Conservation (phyloP, 2,888 invertebrate species). For the Andrena flavipes region DNA sequence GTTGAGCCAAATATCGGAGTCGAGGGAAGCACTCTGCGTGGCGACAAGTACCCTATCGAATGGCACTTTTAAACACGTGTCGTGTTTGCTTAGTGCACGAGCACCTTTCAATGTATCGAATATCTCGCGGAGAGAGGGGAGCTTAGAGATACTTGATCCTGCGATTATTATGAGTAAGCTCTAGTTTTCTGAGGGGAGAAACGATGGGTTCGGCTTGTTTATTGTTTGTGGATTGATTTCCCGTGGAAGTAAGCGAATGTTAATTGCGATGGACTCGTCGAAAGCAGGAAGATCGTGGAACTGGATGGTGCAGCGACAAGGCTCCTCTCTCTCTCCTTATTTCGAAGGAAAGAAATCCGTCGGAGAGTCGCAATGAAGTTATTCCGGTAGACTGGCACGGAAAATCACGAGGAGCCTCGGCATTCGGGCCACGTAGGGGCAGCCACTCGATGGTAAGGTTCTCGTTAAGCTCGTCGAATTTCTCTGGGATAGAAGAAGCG, state of each 20-base stretch:
- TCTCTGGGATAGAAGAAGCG: conserved; percentile 27
- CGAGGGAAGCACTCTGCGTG: too few relatives aligned
- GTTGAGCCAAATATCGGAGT: too few relatives aligned
- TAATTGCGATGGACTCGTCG: not conserved
- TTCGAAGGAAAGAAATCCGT: conserved; percentile 31
- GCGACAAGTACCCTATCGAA: too few relatives aligned
- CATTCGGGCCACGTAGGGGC: conserved; percentile 60
- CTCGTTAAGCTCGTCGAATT: conserved; percentile 62
- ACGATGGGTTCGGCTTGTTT: not conserved
- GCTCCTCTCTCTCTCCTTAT: not conserved
- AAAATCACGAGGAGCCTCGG: conserved; percentile 50
- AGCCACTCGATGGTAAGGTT: conserved; percentile 55
- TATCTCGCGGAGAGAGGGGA: too few relatives aligned
- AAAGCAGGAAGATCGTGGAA: not conserved
- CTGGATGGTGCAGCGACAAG: not conserved
- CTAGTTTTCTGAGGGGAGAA: too few relatives aligned
- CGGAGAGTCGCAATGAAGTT: conserved; percentile 49
- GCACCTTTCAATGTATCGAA: too few relatives aligned
- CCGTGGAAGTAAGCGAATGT: not conserved
- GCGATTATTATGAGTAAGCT: too few relatives aligned
- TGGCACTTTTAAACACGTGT: too few relatives aligned
- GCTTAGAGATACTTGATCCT: too few relatives aligned
- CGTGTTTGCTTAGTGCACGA: too few relatives aligned
- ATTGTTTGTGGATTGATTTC: not conserved
- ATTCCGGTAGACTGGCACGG: conserved; percentile 53